Percentiles rank a stretch among this genome's conserved stretches.
Conservation (phyloP, 1,140 invertebrate genomes). For the Bacillus rossius region DNA sequence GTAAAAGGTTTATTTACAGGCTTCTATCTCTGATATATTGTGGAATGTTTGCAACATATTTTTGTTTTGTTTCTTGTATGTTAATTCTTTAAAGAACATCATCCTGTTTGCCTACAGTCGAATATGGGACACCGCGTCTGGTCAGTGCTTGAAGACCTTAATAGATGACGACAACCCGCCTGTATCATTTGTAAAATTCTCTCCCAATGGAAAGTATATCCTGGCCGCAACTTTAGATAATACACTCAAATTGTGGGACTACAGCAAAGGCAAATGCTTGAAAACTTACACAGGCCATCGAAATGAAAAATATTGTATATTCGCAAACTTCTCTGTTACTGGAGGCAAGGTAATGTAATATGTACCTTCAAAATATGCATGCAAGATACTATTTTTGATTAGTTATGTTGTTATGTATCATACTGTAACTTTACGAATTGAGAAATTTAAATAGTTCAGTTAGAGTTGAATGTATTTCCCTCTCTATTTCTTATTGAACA, state of each 20-base stretch:
- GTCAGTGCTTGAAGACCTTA: slow-evolving; percentile 97
- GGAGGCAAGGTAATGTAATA: slow-evolving; percentile 83
- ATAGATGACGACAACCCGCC: slow-evolving; percentile 97
- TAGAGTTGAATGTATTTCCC: slow-evolving; percentile 10
- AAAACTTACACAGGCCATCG: slow-evolving; percentile 98
- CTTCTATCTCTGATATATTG: too few species aligned
- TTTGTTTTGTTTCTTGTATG: too few species aligned
- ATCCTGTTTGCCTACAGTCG: slow-evolving; percentile 60
- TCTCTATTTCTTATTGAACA: background rate
- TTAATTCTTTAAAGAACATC: background rate
- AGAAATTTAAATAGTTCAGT: slow-evolving; percentile 1
- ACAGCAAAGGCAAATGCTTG: slow-evolving; percentile 94
- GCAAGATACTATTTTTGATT: background rate
- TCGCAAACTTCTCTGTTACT: slow-evolving; percentile 99
- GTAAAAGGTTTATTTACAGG: too few species aligned
- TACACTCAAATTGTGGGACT: slow-evolving; percentile 98
- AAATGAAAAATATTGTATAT: slow-evolving; percentile 99
- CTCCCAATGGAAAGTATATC: slow-evolving; percentile 99
- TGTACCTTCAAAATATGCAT: background rate
- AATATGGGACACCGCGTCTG: slow-evolving; percentile 99
- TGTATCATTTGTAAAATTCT: slow-evolving; percentile 99
- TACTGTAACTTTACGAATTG: background rate
- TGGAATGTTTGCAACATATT: too few species aligned
- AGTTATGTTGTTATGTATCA: background rate
- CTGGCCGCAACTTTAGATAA: slow-evolving; percentile 97